Evolutionary conservation across 2,888 invertebrate genomes (phyloP).

Genomic region (Plebejus melissa): DNA sequence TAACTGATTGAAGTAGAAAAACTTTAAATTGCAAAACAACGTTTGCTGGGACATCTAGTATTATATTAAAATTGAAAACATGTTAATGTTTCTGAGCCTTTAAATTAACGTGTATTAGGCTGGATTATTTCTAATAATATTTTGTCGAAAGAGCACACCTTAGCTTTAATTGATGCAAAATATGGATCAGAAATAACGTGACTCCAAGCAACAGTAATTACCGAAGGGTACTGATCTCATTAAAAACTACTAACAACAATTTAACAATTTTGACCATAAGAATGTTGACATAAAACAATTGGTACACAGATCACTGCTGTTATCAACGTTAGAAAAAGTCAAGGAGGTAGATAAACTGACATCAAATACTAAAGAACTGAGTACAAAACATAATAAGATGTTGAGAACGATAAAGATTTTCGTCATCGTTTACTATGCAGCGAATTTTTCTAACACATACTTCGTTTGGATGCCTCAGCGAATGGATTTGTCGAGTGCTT

Average conservation of each 20-base stretch:
- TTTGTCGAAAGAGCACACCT: background rate
- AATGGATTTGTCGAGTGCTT: constrained; percentile 20
- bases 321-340: constrained; percentile 10
- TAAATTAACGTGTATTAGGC: no score
- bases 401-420: constrained; percentile 18
- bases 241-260: no score
- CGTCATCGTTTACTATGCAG: background rate
- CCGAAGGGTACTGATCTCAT: no score
- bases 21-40: no score
- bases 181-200: no score
- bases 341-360: constrained; percentile 16
- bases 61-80: no score
- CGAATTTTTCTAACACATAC: background rate
- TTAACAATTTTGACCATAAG: no score
- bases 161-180: no score
- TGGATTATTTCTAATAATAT: background rate
- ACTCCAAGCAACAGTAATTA: no score
- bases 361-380: background rate
- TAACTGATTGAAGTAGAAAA: no score
- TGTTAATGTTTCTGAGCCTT: no score
- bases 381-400: background rate
- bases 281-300: background rate
- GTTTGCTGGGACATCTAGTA: no score
- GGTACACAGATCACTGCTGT: constrained; percentile 4
- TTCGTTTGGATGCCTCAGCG: constrained; percentile 24